Evolutionary conservation across 2,888 invertebrate genomes (phyloP).

Genomic region (Pyrochroa serraticornis): DNA sequence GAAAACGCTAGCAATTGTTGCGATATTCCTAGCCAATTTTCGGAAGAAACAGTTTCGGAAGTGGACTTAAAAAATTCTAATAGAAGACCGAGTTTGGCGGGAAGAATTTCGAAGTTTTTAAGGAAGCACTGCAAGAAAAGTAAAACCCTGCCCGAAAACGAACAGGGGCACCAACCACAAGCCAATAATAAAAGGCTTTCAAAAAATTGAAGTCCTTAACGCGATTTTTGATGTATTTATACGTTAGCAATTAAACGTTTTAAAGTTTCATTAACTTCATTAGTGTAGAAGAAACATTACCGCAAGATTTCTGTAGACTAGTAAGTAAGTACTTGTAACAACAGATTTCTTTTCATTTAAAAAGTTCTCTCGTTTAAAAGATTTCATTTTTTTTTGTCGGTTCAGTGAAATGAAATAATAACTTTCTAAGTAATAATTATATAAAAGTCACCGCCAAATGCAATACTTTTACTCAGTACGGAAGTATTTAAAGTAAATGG

Average conservation of each 20-base stretch:
- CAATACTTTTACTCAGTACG: too few species aligned
- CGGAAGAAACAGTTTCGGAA: slow-evolving; percentile 15
- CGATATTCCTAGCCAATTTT: background rate
- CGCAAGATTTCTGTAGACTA: background rate
- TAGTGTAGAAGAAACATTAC: background rate
- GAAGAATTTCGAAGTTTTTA: slow-evolving; percentile 48
- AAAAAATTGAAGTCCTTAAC: slow-evolving; percentile 2
- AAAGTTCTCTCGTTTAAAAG: too few species aligned
- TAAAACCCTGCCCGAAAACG: slow-evolving; percentile 34
- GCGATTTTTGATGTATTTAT: too few species aligned
- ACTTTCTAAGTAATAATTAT: too few species aligned
- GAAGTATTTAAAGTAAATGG: too few species aligned
- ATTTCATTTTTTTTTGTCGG: too few species aligned
- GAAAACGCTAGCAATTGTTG: slow-evolving; percentile 15
- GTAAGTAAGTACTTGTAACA: too few species aligned
- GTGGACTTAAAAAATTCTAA: slow-evolving; percentile 3
- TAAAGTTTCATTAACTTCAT: too few species aligned
- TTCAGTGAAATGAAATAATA: too few species aligned
- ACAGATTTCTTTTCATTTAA: too few species aligned
- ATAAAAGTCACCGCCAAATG: too few species aligned
- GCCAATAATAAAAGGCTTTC: background rate
- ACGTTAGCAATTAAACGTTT: background rate
- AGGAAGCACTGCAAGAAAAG: slow-evolving; percentile 42
- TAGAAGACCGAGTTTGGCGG: slow-evolving; percentile 42
- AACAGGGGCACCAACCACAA: background rate